Base-by-base conservation (phyloP, 23 tunicate species). In the Styela clava region DNA sequence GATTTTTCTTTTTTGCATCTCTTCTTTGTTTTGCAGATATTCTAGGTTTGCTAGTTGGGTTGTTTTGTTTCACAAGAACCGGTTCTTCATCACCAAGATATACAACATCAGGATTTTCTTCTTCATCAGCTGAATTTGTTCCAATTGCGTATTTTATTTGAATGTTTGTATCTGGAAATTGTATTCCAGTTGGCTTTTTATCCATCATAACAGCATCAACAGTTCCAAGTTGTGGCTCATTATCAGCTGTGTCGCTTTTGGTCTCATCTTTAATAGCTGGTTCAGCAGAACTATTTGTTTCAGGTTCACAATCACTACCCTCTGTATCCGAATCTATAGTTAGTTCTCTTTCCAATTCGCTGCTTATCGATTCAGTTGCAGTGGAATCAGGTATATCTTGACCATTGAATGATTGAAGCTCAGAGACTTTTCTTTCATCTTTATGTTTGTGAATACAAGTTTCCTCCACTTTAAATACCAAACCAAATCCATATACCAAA, bases 401-500 rank as follows among this genome's bases (percentile, higher is more conserved):
- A 25, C 16, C 77, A 32, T 28, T 26, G 7, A 28, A 3, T 26
- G 27, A 29, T 3, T 18, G 35, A 26, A 71, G 35, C 2, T 71
- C 77, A 25, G 34, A 32, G 3, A 93, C 93, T 74, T 77, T 81
- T 51, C 98, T 84, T 81, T 93, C 98, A 16, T 84, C 93, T 84
- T 93, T 87, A 68, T 93, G 98, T 81, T 84, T 93, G 87, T 89
- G 86, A 74, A 93, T 70, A 74, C 93, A 87, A 31, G 98, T 87
- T 65, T 93, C 98, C 68, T 93, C 98, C 16, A 93, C 97, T 83
- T 90, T 90, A 63, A 95, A 95, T 62, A 95, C 61, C 61, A 95
- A 82, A 21, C 96, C 99, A 78, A 95, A 95, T 16, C 99, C 99
- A 69, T 85, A 86, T 1, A 95, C 87, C 22, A 95, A 86, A 74